Conservation (phyloP, 2,113 vertebrate genomes). For the Engystomops pustulosus region DNA sequence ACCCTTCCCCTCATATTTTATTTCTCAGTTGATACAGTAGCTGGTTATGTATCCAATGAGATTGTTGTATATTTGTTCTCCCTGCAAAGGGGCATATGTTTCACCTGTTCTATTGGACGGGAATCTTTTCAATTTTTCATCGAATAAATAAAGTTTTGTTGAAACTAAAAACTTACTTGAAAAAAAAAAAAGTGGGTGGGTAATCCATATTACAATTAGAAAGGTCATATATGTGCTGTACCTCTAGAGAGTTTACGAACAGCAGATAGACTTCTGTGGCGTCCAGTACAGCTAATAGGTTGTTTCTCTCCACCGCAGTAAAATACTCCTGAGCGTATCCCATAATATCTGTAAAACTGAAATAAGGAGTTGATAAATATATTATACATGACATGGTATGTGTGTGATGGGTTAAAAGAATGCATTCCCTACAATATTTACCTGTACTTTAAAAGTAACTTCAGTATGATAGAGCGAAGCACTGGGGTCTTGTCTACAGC, state of each 20-base stretch:
- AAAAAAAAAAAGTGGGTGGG: no score
- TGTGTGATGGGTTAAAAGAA: background rate
- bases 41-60: no score
- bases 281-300: conserved; percentile 75
- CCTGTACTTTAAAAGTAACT: conserved; percentile 95
- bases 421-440: conserved; percentile 61
- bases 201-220: background rate
- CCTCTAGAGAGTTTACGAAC: conserved; percentile 91
- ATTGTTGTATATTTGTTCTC: no score
- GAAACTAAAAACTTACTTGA: no score
- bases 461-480: conserved; percentile 89
- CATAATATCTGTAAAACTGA: conserved; percentile 85
- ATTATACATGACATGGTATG: background rate
- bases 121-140: no score
- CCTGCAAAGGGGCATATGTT: no score
- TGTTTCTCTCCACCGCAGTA: conserved; percentile 73
- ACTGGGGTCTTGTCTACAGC: conserved; percentile 89
- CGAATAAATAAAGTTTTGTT: no score
- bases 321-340: conserved; percentile 82
- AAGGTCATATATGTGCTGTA: conserved; percentile 59
- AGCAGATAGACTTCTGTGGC: conserved; percentile 86
- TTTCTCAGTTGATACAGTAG: no score
- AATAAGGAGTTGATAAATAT: background rate
- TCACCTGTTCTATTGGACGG: no score
- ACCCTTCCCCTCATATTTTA: no score